phyloP scores from a whole-genome alignment of 2,113 vertebrate genomes.

The Candoia aspera region DNA sequence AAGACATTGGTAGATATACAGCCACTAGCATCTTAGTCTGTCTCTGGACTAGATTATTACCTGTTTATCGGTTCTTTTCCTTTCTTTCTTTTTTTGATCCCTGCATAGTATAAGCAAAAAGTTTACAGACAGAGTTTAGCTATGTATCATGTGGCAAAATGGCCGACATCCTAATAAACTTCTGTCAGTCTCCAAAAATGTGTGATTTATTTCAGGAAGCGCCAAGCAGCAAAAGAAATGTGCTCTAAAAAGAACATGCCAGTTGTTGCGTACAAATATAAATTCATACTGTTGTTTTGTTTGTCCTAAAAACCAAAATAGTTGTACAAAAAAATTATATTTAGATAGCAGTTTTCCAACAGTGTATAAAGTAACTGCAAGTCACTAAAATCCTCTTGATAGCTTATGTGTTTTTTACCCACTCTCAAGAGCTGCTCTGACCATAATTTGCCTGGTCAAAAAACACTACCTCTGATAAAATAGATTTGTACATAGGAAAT shows the following conservation, averaged over 20 bases:
- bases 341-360: conserved; percentile 1
- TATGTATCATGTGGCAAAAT: background rate
- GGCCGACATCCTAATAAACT: background rate
- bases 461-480: background rate
- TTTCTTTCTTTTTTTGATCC: background rate
- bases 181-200: background rate
- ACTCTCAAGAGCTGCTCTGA: background rate
- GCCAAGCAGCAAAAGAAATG: background rate
- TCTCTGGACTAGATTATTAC: background rate
- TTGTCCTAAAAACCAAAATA: conserved; percentile 1
- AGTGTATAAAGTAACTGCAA: background rate
- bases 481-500: background rate
- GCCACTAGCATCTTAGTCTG: background rate
- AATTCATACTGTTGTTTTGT: background rate
- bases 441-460: background rate
- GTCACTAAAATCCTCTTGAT: background rate
- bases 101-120: background rate
- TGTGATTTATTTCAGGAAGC: conserved; percentile 13
- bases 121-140: background rate
- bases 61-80: background rate
- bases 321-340: background rate
- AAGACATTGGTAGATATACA: background rate
- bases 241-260: background rate
- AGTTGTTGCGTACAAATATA: conserved; percentile 6
- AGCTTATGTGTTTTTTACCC: background rate